These are phyloP conservation scores for Platysternon megacephalum DNA, from an alignment of 2,113 vertebrate species.

Conservation along the genomic window DNA sequence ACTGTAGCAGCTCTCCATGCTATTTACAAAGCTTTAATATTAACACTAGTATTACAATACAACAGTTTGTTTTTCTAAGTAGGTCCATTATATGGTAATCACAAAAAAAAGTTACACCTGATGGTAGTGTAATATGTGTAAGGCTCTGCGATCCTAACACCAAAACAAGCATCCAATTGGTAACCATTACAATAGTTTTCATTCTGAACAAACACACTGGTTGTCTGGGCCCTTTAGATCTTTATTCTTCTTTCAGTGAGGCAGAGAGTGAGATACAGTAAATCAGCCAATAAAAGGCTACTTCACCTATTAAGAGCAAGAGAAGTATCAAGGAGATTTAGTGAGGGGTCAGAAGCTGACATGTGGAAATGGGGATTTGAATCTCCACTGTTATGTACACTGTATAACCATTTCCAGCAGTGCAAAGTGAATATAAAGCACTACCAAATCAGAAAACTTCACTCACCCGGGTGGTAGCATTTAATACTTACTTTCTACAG, in stretches of 20 bases:
- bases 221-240: neutral
- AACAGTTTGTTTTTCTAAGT: neutral
- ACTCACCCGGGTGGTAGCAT: neutral
- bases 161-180: neutral
- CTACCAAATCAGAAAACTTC: fast-evolving
- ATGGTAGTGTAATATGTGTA: neutral
- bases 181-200: neutral
- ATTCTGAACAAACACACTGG: fast-evolving
- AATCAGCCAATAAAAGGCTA: neutral
- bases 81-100: constrained; percentile 20
- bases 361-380: fast-evolving
- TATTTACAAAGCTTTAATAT: constrained; percentile 34
- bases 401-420: neutral
- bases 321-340: neutral
- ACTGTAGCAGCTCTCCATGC: neutral
- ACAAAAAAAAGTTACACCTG: constrained; percentile 30
- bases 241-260: neutral
- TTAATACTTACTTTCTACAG: neutral
- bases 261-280: neutral
- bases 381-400: fast-evolving
- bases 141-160: neutral
- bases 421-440: fast-evolving
- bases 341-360: neutral
- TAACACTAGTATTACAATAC: constrained; percentile 40
- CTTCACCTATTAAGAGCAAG: neutral